Base-by-base conservation (phyloP, 2,797 vertebrate species). In the Scolopax bukidnonensis region DNA sequence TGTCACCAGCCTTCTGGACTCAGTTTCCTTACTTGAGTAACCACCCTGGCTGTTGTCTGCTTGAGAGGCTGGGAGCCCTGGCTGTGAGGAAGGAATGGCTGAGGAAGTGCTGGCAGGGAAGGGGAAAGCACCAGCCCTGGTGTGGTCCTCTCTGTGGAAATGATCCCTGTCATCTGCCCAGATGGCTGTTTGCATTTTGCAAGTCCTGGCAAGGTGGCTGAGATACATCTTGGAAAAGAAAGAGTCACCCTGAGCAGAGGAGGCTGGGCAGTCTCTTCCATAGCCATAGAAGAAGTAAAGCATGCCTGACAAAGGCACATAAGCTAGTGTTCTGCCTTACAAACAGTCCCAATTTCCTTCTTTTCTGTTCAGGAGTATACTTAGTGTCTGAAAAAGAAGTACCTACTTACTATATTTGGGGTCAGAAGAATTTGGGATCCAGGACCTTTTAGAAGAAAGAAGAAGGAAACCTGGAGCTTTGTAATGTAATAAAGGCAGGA, bases 21-120 rank as follows among this genome's bases (percentile, higher is more conserved):
- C 6, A 23, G 23, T 56, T 93, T 86, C 41, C 38, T 84, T 81
- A 19, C 14, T 45, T 23, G 20, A 30, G 19, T 69, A 28, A 36
- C 21, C 30, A 78, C 4, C 16, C 18, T 53, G 68, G 16, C 32
- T 83, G 64, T 32, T 85, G 10, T 33, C 41, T 77, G 25, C 38
- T 80, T 0, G 1, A 36, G 41, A 36, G 15, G 1, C 41, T 45
- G 8, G 16, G 36, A 75, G 2, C 14, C 41, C 28, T 47, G 30
- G 6, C 19, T 63, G 40, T 30, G 47, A 67, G 48, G 17, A n/a
- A 80, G 25, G 73, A 86, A 70, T 2, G 4, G 57, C 48, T 87
- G 53, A 67, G 28, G 5, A 41, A 54, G 36, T 41, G 25, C 41
- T 50, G n/a, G 2, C 70, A 70, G 60, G 15, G 47, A 33, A 65